Evolutionary conservation across 2,888 invertebrate genomes (phyloP).

Genomic region (Melinaea menophilus): DNA sequence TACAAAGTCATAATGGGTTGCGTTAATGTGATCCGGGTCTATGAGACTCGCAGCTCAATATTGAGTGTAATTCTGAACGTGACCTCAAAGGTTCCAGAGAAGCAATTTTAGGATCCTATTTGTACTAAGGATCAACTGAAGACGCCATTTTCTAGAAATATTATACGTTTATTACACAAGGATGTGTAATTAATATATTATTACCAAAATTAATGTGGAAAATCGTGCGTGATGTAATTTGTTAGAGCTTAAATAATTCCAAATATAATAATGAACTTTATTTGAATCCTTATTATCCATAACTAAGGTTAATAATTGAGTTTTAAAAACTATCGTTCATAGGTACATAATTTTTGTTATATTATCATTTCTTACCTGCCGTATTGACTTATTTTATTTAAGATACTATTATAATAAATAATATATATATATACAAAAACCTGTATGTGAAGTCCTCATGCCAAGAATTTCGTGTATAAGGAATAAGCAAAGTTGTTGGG

Average conservation of each 20-base stretch:
- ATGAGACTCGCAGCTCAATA: constrained; percentile 12
- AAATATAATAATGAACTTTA: not conserved
- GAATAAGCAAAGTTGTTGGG: no score
- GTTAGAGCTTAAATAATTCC: not conserved
- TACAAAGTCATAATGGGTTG: constrained; percentile 5
- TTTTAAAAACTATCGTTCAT: no score
- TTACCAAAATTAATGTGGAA: not conserved
- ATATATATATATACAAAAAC: no score
- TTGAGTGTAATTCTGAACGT: constrained; percentile 32
- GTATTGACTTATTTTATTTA: no score
- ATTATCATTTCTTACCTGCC: no score
- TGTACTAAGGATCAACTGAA: constrained; percentile 13
- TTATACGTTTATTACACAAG: constrained; percentile 5
- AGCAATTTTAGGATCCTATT: constrained; percentile 31
- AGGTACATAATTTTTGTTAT: no score
- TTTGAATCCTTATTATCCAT: not conserved
- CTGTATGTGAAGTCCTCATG: no score
- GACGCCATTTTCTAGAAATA: constrained; percentile 1
- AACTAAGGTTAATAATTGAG: no score
- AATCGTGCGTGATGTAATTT: not conserved
- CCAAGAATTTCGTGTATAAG: no score
- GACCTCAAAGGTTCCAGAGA: constrained; percentile 30
- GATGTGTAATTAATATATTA: constrained; percentile 2
- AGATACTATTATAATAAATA: no score
- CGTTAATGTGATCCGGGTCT: constrained; percentile 9